A percentile compares a stretch with the other conserved stretches of the same genome.
phyloP scores from a whole-genome alignment of 2,797 vertebrate genomes.

The Glossophaga mutica region DNA sequence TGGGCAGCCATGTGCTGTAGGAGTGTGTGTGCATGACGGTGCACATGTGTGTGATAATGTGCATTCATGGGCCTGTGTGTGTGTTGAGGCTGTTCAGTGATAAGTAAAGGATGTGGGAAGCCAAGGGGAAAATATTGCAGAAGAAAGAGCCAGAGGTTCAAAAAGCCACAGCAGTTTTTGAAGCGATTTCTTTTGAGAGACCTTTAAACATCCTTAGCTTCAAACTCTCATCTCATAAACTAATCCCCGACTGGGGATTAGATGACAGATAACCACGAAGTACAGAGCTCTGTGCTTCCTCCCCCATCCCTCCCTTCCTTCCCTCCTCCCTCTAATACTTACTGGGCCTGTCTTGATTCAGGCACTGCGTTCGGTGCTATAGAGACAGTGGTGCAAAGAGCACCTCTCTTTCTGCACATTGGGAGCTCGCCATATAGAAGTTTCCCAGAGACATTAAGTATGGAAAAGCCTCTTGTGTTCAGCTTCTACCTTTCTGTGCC shows the following conservation, averaged over 20 bases:
- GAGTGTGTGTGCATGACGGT: neutral
- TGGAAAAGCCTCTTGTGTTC: neutral
- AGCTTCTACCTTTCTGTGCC: neutral
- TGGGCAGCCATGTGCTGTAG: neutral
- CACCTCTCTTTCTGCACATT: neutral
- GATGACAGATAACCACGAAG: neutral
- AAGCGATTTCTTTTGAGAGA: neutral
- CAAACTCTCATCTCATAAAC: neutral
- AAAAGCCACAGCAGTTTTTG: neutral
- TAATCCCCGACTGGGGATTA: neutral
- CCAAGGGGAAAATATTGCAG: neutral
- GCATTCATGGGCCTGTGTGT: too few relatives aligned
- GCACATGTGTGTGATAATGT: neutral
- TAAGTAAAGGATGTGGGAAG: neutral
- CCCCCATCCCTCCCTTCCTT: too few relatives aligned
- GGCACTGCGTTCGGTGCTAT: neutral
- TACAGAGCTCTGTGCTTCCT: too few relatives aligned
- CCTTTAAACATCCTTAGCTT: neutral
- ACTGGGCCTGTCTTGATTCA: neutral
- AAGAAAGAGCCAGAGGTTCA: neutral
- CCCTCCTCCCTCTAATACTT: neutral
- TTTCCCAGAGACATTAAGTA: neutral
- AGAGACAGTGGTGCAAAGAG: neutral
- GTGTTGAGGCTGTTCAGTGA: neutral
- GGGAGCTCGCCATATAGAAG: neutral